Percentiles rank a stretch among this genome's conserved stretches.
phyloP scores from a whole-genome alignment of 2,888 invertebrate genomes.

The Coleophora deauratella region DNA sequence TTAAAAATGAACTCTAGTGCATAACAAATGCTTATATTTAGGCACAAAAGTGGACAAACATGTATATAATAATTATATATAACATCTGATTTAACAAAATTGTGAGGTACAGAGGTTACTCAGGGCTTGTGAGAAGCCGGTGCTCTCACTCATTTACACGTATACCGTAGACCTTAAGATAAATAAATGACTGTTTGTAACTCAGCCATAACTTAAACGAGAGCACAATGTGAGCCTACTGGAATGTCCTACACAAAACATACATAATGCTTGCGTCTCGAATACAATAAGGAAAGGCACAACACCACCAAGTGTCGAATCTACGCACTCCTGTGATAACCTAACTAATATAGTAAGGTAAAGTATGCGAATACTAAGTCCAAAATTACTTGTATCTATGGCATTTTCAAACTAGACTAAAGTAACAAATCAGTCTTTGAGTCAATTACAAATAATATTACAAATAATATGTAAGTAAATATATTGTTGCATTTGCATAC shows the following conservation, averaged over 20 bases:
- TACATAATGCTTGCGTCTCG: conserved; percentile 32
- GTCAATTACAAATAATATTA: conserved; percentile 38
- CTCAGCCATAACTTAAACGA: conserved; percentile 20
- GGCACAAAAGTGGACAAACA: conserved; percentile 60
- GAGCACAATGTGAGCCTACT: conserved; percentile 54
- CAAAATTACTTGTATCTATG: conserved; percentile 59
- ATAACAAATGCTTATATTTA: conserved; percentile 57
- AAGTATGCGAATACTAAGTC: conserved; percentile 46
- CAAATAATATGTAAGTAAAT: conserved; percentile 58
- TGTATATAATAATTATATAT: conserved; percentile 48
- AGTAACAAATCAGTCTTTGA: conserved; percentile 74
- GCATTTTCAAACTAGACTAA: conserved; percentile 73
- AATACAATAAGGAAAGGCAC: conserved; percentile 68
- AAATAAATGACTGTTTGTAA: not conserved
- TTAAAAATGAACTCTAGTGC: conserved; percentile 56
- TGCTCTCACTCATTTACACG: conserved; percentile 4
- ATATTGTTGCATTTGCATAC: conserved; percentile 26
- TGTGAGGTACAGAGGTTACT: conserved; percentile 33
- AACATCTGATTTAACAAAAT: conserved; percentile 57
- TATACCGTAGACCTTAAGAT: conserved; percentile 1
- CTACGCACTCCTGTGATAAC: conserved; percentile 50
- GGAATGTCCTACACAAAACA: conserved; percentile 46
- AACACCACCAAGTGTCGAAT: conserved; percentile 56
- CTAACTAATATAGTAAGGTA: conserved; percentile 36
- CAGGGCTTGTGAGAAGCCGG: conserved; percentile 7